Evolutionary conservation across 2,888 invertebrate species (phyloP), one percentile per base, ranked within the genome.

Genomic region (Peribatodes rhomboidaria): DNA sequence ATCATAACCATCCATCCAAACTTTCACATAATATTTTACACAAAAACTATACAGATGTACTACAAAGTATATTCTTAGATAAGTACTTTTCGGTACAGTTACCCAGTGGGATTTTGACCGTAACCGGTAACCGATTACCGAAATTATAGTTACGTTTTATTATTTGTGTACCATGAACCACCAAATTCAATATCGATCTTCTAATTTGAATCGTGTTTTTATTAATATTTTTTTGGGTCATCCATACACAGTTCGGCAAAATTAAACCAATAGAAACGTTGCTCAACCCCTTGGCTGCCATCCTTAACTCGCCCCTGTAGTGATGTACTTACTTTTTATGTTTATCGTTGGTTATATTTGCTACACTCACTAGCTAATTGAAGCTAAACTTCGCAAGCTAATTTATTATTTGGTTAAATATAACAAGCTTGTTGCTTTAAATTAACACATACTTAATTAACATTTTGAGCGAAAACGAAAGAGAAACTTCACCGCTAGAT

Each of bases 331-430:
- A 13, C 10, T 22, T 22, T 22, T 46, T 46, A 46, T 22, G 6
- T n/a, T 46, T 22, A 22, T 46, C 22, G 22, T 27, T 22, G 22
- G 13, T 46, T 46, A 10, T 46, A 46, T 22, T 46, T 44, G 13
- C n/a, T 6, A 11, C 20, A 11, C 20, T 44, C 20, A 1, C 44
- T 8, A 13, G 20, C 18, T 44, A 20, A 0, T 41, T 41, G 4
- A 4, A 41, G 8, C 1, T 44, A 3, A 27, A 27, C 11, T 18
- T 20, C 11, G 41, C 16, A 41, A 41, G 16, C 42, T 0, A 20
- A 20, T 20, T 42, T 42, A 20, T 20, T 46, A 1, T 22, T 22
- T 22, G 16, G 13, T n/a, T 46, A 22, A 46, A 22, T 4, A 46
- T 22, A 46, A 13, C 46, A 46, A 18, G 10, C 22, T n/a, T 22